Evolutionary conservation across 2,113 vertebrate species (phyloP).

Genomic region (Macrotus californicus): DNA sequence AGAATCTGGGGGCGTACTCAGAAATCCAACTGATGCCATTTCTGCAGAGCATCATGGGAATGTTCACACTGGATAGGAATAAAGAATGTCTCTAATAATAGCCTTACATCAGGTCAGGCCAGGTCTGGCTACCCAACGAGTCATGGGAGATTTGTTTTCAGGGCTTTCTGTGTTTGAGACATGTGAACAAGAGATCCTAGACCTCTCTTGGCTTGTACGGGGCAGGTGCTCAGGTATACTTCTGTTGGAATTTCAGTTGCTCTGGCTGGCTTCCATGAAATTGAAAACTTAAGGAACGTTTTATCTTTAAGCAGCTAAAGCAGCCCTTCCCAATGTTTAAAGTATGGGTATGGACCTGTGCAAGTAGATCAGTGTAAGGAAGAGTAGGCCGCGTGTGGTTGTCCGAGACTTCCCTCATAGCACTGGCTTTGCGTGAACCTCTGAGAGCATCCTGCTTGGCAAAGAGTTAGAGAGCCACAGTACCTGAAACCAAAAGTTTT

Average conservation of each 20-base stretch:
- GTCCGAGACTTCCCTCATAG: not conserved
- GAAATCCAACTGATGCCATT: not conserved
- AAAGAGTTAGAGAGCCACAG: not conserved
- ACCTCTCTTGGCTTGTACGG: not conserved
- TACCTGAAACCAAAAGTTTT: not conserved
- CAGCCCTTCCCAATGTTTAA: not conserved
- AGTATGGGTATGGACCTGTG: not conserved
- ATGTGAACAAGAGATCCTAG: not conserved
- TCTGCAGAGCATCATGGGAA: not conserved
- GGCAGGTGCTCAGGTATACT: not conserved
- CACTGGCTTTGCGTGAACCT: not conserved
- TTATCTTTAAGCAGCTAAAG: not conserved
- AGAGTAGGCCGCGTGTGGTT: not conserved
- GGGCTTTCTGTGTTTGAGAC: not conserved
- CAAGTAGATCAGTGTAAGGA: not conserved
- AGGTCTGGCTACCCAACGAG: not conserved
- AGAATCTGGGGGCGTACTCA: no score
- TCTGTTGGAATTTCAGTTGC: not conserved
- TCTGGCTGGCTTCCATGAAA: not conserved
- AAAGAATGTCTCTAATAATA: not conserved
- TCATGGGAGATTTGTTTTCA: not conserved
- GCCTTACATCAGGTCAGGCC: not conserved
- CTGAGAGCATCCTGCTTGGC: not conserved
- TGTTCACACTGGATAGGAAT: not conserved
- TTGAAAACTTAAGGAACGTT: not conserved